Conservation (phyloP, 92 coral and sea anemone species). For the Diadumene lineata region DNA sequence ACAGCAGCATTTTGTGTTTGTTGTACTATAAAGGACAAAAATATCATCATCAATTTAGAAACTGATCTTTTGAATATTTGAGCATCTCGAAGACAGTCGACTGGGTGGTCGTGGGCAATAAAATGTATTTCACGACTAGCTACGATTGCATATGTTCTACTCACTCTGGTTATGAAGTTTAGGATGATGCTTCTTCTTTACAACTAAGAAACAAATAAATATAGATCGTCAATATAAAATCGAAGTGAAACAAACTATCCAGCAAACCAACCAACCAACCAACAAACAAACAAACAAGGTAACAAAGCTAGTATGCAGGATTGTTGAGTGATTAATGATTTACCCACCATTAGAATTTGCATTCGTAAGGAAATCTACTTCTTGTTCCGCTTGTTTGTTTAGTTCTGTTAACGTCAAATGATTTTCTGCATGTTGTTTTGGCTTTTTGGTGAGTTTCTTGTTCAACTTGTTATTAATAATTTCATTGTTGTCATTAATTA, state of each 20-base stretch:
- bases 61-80: no score
- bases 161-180: slow-evolving; percentile 6
- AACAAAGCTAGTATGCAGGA: no score
- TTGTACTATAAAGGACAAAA: neutral
- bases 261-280: no score
- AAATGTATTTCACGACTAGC: no score
- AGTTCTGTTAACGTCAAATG: slow-evolving; percentile 70
- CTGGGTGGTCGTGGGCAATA: no score
- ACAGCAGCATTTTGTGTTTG: slow-evolving; percentile 58
- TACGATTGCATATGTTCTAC: neutral
- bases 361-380: slow-evolving; percentile 68
- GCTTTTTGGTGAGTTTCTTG: slow-evolving; percentile 26
- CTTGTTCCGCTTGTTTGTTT: slow-evolving; percentile 94
- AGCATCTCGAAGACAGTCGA: no score
- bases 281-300: no score
- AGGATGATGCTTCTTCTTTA: slow-evolving; percentile 10
- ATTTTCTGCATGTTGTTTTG: slow-evolving; percentile 47
- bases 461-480: slow-evolving; percentile 26
- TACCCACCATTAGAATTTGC: slow-evolving; percentile 45
- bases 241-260: no score
- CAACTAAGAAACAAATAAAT: slow-evolving; percentile 1
- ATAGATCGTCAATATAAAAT: no score
- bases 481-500: slow-evolving; percentile 56
- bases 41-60: no score
- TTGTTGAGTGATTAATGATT: neutral